Percentiles rank a stretch among this genome's conserved stretches.
Evolutionary conservation across 2,113 vertebrate genomes (phyloP).

Genomic region (Candoia aspera): DNA sequence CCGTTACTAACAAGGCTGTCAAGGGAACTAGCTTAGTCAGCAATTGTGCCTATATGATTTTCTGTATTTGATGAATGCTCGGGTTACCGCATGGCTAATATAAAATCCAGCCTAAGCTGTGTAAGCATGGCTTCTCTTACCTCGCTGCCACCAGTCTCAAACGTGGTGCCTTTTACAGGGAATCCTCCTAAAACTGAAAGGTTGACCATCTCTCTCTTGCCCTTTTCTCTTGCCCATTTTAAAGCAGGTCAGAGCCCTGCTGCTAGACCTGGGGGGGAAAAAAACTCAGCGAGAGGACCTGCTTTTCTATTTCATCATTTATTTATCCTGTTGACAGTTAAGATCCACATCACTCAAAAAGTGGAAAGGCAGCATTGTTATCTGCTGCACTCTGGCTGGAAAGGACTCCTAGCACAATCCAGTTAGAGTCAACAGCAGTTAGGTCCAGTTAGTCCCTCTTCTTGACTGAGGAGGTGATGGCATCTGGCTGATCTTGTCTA

Average conservation of each 20-base stretch:
- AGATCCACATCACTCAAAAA: background rate
- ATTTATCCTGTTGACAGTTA: background rate
- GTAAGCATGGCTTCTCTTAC: fast-evolving
- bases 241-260: conserved; percentile 17
- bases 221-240: conserved; percentile 50
- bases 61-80: conserved; percentile 64
- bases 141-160: conserved; percentile 36
- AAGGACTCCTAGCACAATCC: background rate
- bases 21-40: conserved; percentile 69
- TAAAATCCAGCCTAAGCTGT: conserved; percentile 42
- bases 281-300: background rate
- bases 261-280: background rate
- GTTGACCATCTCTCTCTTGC: conserved; percentile 45
- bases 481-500: too few species aligned
- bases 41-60: conserved; percentile 59
- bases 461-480: too few species aligned
- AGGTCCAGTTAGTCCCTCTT: too few species aligned
- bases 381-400: background rate
- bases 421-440: background rate
- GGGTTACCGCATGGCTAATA: conserved; percentile 63
- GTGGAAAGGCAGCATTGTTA: background rate
- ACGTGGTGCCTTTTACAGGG: conserved; percentile 44
- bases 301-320: background rate
- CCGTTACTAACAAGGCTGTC: conserved; percentile 57
- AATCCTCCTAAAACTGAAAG: conserved; percentile 42